A percentile compares a stretch with the other conserved stretches of the same genome.
Evolutionary conservation across 2,113 vertebrate species (phyloP).

Genomic region (Sprattus sprattus): DNA sequence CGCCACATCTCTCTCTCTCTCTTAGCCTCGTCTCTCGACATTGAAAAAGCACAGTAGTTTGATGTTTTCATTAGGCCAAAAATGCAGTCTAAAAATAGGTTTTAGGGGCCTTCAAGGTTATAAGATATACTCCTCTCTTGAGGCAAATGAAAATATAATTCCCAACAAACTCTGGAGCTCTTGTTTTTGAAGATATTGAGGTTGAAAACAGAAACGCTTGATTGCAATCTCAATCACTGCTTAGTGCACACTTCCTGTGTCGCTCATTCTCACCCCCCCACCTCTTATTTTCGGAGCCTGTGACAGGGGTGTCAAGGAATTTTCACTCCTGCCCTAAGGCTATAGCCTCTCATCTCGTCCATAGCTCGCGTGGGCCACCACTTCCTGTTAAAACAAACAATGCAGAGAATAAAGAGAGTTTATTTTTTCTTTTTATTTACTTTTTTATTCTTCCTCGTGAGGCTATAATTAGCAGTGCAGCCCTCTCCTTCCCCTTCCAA

Average conservation of each 20-base stretch:
- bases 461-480: conserved; percentile 64
- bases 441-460: neutral
- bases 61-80: neutral
- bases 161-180: conserved; percentile 30
- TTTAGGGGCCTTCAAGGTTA: neutral
- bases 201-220: conserved; percentile 60
- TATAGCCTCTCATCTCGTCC: conserved; percentile 50
- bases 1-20: too few species aligned
- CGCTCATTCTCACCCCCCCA: neutral
- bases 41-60: neutral
- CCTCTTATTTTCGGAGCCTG: conserved; percentile 51
- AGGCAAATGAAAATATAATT: neutral
- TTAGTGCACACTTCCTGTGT: conserved; percentile 63
- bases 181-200: conserved; percentile 49
- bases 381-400: conserved; percentile 70
- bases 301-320: conserved; percentile 43
- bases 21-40: neutral
- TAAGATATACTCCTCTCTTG: neutral
- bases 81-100: neutral
- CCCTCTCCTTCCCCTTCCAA: conserved; percentile 48
- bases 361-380: conserved; percentile 50
- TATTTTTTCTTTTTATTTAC: neutral
- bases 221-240: conserved; percentile 58
- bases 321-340: conserved; percentile 51
- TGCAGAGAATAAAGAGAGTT: conserved; percentile 33